phyloP scores from a whole-genome alignment of 2,797 vertebrate genomes.

The Acipenser ruthenus region DNA sequence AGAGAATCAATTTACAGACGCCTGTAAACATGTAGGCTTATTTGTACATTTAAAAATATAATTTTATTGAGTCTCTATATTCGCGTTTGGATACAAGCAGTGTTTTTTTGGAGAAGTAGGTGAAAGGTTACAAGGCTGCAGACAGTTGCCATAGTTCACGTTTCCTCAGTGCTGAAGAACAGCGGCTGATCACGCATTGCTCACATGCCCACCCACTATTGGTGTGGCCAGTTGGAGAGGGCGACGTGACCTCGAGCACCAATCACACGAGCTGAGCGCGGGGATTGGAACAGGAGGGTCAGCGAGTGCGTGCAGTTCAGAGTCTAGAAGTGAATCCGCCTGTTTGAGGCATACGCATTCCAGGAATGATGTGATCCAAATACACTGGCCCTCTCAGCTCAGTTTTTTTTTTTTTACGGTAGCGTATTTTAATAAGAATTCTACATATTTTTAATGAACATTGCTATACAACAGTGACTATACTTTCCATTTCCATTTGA shows the following conservation, averaged over 20 bases:
- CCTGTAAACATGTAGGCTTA: no score
- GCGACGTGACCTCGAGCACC: slow-evolving; percentile 20
- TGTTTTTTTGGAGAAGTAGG: slow-evolving; percentile 49
- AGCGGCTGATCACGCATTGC: slow-evolving; percentile 62
- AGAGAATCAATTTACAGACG: no score
- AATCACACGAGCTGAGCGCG: slow-evolving; percentile 27
- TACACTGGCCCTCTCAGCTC: no score
- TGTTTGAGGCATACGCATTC: slow-evolving; percentile 15
- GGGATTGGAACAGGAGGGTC: neutral
- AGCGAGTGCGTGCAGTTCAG: slow-evolving; percentile 17
- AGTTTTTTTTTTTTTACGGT: no score
- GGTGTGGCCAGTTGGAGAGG: slow-evolving; percentile 39
- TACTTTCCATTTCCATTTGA: no score
- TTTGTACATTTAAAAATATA: no score
- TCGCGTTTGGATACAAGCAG: slow-evolving; percentile 5
- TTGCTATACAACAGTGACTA: no score
- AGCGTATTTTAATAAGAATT: no score
- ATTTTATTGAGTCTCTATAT: neutral
- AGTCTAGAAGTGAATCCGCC: slow-evolving; percentile 16
- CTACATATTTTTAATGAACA: no score
- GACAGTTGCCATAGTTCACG: slow-evolving; percentile 36
- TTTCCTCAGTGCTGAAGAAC: slow-evolving; percentile 37
- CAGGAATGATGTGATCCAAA: no score
- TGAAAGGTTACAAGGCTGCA: slow-evolving; percentile 59
- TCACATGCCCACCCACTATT: slow-evolving; percentile 49